Evolutionary conservation across 92 coral and sea anemone genomes (phyloP).

Genomic region (Ricordea florida): DNA sequence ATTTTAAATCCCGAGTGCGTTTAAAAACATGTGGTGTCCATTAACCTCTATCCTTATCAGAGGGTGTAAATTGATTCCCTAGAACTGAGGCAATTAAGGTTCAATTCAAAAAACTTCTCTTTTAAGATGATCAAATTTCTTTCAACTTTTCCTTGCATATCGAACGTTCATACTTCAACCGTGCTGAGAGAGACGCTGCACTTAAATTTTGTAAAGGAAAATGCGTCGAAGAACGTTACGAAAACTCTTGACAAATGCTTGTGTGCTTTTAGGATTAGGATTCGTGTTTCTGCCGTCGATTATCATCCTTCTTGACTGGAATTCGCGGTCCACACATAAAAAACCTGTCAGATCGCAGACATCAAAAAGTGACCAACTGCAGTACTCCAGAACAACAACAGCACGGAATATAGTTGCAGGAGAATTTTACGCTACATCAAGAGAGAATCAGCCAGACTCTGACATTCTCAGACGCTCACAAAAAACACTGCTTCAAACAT

Average conservation of each 20-base stretch:
- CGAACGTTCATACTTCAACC: too few relatives aligned
- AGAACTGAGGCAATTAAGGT: too few relatives aligned
- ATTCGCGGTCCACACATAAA: not conserved
- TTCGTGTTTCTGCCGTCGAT: not conserved
- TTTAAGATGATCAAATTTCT: too few relatives aligned
- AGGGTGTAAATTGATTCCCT: slow-evolving; percentile 25
- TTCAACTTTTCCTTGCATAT: too few relatives aligned
- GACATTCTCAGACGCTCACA: slow-evolving; percentile 1
- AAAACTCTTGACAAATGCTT: slow-evolving; percentile 2
- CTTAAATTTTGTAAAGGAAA: too few relatives aligned
- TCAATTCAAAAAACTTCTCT: too few relatives aligned
- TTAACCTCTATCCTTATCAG: too few relatives aligned
- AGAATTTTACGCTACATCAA: not conserved
- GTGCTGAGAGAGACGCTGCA: too few relatives aligned
- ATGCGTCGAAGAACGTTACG: slow-evolving; percentile 7
- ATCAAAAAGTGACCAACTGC: not conserved
- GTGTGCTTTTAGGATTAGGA: not conserved
- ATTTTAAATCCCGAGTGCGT: too few relatives aligned
- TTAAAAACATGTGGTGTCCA: too few relatives aligned
- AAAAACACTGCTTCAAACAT: not conserved
- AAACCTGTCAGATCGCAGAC: not conserved
- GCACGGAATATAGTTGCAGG: not conserved
- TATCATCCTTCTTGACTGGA: not conserved
- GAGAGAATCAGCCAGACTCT: not conserved
- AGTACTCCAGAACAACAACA: not conserved